Conservation (phyloP, 2,888 invertebrate species). For the Parnassius orleans region DNA sequence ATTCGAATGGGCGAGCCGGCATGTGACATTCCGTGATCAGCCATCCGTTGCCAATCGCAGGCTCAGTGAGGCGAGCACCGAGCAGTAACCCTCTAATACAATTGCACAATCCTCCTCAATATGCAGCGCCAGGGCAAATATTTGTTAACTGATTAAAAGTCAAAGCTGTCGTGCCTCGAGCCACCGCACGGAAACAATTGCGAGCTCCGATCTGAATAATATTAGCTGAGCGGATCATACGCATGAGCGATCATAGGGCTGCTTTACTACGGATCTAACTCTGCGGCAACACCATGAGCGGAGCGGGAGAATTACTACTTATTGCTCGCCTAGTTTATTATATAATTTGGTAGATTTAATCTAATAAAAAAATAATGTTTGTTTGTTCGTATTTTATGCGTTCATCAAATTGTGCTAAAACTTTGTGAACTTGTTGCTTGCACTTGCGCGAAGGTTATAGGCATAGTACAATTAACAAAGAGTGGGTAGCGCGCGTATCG, state of each 20-base stretch:
- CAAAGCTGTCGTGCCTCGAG: conserved; percentile 67
- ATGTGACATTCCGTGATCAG: conserved; percentile 60
- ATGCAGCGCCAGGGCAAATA: conserved; percentile 66
- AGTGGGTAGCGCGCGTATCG: too few species aligned
- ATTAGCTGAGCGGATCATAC: conserved; percentile 67
- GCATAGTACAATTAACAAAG: too few species aligned
- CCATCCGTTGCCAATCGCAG: conserved; percentile 47
- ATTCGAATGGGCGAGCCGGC: conserved; percentile 30
- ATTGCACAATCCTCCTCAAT: conserved; percentile 75
- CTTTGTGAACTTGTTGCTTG: too few species aligned
- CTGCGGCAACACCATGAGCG: conserved; percentile 12
- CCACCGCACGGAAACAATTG: conserved; percentile 62
- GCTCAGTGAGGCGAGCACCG: conserved; percentile 52
- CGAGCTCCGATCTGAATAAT: conserved; percentile 65
- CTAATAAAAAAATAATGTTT: too few species aligned
- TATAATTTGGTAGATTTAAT: background rate
- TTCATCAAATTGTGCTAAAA: too few species aligned
- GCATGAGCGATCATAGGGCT: conserved; percentile 66
- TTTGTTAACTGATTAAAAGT: conserved; percentile 78
- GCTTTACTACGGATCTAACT: conserved; percentile 15
- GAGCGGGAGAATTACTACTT: conserved; percentile 22
- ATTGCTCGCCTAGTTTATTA: background rate
- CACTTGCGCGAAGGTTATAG: too few species aligned
- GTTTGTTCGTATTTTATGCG: too few species aligned
- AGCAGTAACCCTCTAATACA: conserved; percentile 62